Evolutionary conservation across 2,888 invertebrate genomes (phyloP), one percentile per base, ranked within the genome.

Genomic region (Hypomecis atomaria): DNA sequence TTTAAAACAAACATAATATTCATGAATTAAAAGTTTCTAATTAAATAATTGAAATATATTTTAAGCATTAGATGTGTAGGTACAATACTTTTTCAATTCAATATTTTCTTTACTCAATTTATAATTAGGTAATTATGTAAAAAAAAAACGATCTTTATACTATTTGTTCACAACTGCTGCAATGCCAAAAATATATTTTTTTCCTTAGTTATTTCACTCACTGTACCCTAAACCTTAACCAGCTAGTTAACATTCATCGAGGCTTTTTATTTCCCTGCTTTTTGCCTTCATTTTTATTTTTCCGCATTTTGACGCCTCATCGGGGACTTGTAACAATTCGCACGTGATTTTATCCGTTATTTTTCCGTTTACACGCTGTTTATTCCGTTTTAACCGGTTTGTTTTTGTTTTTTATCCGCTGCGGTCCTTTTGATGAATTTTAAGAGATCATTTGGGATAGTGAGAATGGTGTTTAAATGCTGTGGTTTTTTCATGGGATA

Each of bases 221-320:
- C 6, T 69, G 66, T 69, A 40, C 6, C 66, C 7, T 47, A 8
- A 44, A 7, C 69, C 47, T 54, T 48, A 57, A 5, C 11, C 60
- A 69, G 73, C 79, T 81, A 76, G 81, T 84, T 85, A 83, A 73
- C 77, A 82, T 82, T 81, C 82, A 81, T 78, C 67, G 75, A 52
- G 62, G 62, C 66, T 71, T 73, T 76, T 77, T 77, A 75, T 78
- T 78, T 76, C 74, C 70, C 70, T 75, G 78, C 75, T 76, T 71
- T 69, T 59, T 52, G 52, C 52, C 60, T 62, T 73, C 73, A 78
- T 78, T 81, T 72, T 72, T 72, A 69, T 69, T 70, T 70, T 59
- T 64, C 65, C 59, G 60, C 71, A 66, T 69, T 72, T 72, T 69
- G 71, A 72, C 71, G 66, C 70, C 66, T 66, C 52, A 67, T 63